A percentile compares a stretch with the other conserved stretches of the same genome.
Evolutionary conservation across 2,797 vertebrate genomes (phyloP).

Genomic region (Gymnodraco acuticeps): DNA sequence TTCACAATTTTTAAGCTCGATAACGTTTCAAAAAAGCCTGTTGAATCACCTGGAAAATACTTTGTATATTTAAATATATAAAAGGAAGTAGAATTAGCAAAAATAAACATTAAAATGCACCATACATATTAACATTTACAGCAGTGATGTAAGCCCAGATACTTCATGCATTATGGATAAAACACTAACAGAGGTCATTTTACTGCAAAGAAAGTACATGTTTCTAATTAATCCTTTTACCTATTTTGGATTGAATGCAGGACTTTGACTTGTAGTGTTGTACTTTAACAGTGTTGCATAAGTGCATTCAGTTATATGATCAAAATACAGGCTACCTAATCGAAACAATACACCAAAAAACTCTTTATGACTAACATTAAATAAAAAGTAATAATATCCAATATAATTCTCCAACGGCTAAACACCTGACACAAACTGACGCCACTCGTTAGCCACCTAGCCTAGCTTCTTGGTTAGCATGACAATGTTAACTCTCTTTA

Average conservation of each 20-base stretch:
- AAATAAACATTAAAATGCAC: no score
- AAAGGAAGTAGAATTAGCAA: not conserved
- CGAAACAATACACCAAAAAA: not conserved
- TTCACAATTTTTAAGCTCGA: not conserved
- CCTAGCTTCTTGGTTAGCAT: not conserved
- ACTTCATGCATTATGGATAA: no score
- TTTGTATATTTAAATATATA: not conserved
- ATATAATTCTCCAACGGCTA: not conserved
- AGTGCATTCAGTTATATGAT: not conserved
- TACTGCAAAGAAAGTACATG: not conserved
- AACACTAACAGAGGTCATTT: no score
- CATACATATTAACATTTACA: not conserved
- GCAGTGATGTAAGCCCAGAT: not conserved
- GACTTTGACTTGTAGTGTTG: not conserved
- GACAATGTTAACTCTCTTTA: not conserved
- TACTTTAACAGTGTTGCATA: not conserved
- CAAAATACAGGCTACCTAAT: not conserved
- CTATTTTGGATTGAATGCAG: not conserved
- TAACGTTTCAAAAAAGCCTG: not conserved
- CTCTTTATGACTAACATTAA: not conserved
- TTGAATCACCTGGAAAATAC: not conserved
- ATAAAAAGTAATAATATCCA: not conserved
- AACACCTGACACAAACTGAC: conserved; percentile 3
- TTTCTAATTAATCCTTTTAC: not conserved
- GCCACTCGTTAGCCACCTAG: conserved; percentile 38